These are phyloP conservation scores for Bubo scandiacus DNA, from an alignment of 2,113 vertebrate genomes.

Conservation along the genomic window DNA sequence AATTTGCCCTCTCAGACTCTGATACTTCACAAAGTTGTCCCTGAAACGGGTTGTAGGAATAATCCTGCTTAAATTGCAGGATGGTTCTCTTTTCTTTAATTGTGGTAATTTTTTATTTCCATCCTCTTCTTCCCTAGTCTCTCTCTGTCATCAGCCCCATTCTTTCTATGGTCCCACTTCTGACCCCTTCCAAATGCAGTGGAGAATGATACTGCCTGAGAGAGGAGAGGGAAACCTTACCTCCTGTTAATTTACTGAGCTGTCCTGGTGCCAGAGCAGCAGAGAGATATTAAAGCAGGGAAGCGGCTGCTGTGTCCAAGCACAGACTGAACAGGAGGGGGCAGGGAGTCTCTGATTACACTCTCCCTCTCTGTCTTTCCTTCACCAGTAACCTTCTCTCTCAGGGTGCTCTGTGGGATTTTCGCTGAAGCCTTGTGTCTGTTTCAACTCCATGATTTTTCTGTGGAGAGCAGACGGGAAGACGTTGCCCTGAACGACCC, in stretches of 20 bases:
- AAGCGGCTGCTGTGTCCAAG: constrained; percentile 30
- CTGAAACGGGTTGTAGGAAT: not conserved
- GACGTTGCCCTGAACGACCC: not conserved
- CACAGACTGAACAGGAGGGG: constrained; percentile 49
- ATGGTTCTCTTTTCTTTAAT: not conserved
- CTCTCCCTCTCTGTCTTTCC: not conserved
- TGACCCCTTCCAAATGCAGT: not conserved
- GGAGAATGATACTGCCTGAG: not conserved
- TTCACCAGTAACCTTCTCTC: constrained; percentile 40
- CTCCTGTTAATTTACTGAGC: constrained; percentile 62
- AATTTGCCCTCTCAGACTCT: not conserved
- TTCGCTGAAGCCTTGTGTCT: not conserved
- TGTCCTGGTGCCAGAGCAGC: constrained; percentile 55
- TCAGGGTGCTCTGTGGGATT: constrained; percentile 31
- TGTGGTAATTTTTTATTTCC: not conserved
- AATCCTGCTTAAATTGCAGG: not conserved
- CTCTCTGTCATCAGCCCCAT: not conserved
- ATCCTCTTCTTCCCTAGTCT: not conserved
- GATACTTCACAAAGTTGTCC: not conserved
- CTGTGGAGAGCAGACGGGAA: not conserved
- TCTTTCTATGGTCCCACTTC: not conserved
- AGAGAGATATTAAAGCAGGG: constrained; percentile 18
- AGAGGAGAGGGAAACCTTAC: constrained; percentile 52
- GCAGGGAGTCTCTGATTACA: constrained; percentile 68
- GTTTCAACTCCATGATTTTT: constrained; percentile 9